phyloP scores from a whole-genome alignment of 1,140 invertebrate species.

The Nixonia krombeini region DNA sequence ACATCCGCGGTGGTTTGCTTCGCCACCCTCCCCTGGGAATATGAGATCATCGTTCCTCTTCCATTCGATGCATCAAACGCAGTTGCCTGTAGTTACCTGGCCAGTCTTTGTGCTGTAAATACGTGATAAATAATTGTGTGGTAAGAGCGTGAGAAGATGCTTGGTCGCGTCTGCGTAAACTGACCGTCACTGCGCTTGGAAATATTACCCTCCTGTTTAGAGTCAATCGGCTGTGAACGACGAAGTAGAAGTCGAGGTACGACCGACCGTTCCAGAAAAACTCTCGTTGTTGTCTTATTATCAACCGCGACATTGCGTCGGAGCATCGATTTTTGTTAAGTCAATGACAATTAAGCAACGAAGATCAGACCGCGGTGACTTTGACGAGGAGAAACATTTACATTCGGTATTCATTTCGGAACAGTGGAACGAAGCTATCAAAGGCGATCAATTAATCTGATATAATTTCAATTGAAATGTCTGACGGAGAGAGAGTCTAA shows the following conservation, averaged over 20 bases:
- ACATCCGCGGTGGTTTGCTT: conserved; percentile 12
- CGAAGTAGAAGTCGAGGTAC: conserved; percentile 4
- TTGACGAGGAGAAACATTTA: too few species aligned
- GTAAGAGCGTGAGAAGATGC: too few species aligned
- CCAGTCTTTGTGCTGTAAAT: conserved; percentile 16
- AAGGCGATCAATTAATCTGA: too few species aligned
- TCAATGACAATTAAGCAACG: not conserved
- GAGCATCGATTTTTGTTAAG: too few species aligned
- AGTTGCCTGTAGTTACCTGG: not conserved
- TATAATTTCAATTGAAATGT: too few species aligned
- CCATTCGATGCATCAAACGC: conserved; percentile 8
- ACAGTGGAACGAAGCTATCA: too few species aligned
- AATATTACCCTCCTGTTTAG: conserved; percentile 12
- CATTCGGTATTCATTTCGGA: too few species aligned
- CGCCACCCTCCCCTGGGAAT: conserved; percentile 16
- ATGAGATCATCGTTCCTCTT: conserved; percentile 22
- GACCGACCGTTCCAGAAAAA: conserved; percentile 8
- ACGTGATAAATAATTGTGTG: too few species aligned
- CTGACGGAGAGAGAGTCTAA: too few species aligned
- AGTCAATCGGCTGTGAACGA: conserved; percentile 23
- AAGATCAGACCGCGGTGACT: too few species aligned
- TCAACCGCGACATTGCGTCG: not conserved
- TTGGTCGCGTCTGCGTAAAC: conserved; percentile 1
- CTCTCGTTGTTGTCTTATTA: not conserved
- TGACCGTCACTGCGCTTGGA: conserved; percentile 19